Evolutionary conservation across 2,797 vertebrate genomes (phyloP), one percentile per base, ranked within the genome.

Genomic region (Vireo griseus): DNA sequence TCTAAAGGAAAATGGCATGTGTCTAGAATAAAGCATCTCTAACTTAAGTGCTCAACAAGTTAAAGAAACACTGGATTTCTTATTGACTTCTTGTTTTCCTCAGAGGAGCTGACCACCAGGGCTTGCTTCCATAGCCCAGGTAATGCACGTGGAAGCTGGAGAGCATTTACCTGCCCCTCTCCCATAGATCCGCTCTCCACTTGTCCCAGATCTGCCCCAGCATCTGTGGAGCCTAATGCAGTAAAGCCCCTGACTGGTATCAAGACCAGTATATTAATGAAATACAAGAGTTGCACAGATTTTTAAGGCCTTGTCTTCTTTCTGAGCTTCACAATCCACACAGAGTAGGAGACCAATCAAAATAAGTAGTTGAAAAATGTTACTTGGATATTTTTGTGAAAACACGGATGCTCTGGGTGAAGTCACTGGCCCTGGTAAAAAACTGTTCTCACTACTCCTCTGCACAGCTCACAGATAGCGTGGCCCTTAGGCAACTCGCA

Each of bases 361-460:
- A 92, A 45, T 26, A 58, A 86, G 28, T 35, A 54, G 47, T 39
- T 92, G 31, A 58, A 84, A 92, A 88, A 81, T 8, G 5, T 59
- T 73, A 17, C 71, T 77, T 67, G 47, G 42, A 15, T 65, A n/a
- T 75, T 87, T 87, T 29, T 57, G 6, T 72, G 13, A 66, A 66
- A 86, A 35, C n/a, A 12, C 16, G 26, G 25, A 16, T 92, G 8
- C 1, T 59, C 21, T 81, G 67, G 33, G 22, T 88, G 28, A 85
- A 89, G 29, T 48, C 21, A 9, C 35, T 6, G 21, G 51, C 55
- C 35, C 42, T 13, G 25, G 59, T 75, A 58, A 89, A 57, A 77
- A 68, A 13, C 19, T 2, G 1, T 74, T 77, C 85, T 65, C 35
- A 42, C 7, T 82, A 63, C 51, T 90, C 29, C 71, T 76, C 57